These are phyloP conservation scores for Nymphicus hollandicus DNA, from an alignment of 2,113 vertebrate species.

Conservation along the genomic window DNA sequence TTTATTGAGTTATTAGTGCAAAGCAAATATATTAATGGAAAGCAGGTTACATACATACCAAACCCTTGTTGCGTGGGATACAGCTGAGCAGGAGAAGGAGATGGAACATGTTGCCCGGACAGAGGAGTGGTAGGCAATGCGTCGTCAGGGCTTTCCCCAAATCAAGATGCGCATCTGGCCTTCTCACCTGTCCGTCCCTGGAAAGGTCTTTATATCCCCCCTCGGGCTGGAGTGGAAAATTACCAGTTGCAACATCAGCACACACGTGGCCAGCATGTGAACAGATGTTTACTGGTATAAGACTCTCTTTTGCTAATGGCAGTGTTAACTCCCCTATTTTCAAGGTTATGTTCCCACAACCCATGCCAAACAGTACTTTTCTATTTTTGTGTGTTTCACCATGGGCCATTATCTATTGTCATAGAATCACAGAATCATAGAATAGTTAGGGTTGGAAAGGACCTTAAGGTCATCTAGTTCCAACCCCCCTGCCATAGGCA, in stretches of 20 bases:
- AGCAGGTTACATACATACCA: too few species aligned
- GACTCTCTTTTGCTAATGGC: neutral
- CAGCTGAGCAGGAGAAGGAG: neutral
- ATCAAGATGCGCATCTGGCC: neutral
- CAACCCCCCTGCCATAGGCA: too few species aligned
- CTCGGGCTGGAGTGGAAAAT: neutral
- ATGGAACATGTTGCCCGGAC: too few species aligned
- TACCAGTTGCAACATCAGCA: neutral
- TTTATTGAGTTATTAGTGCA: neutral
- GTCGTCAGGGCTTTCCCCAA: neutral
- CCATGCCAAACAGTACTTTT: neutral
- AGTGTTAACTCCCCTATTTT: neutral
- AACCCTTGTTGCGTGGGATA: neutral
- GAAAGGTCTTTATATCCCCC: neutral
- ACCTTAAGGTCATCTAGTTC: too few species aligned
- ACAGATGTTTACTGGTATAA: neutral
- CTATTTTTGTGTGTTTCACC: neutral
- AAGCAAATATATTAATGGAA: neutral
- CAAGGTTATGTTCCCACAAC: neutral
- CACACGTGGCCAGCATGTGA: neutral
- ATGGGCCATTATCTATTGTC: neutral
- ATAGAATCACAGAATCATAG: too few species aligned
- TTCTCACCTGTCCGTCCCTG: neutral
- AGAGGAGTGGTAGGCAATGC: neutral
- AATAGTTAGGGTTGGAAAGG: too few species aligned